phyloP scores from a whole-genome alignment of 2,888 invertebrate species.

The Seladonia tumulorum region DNA sequence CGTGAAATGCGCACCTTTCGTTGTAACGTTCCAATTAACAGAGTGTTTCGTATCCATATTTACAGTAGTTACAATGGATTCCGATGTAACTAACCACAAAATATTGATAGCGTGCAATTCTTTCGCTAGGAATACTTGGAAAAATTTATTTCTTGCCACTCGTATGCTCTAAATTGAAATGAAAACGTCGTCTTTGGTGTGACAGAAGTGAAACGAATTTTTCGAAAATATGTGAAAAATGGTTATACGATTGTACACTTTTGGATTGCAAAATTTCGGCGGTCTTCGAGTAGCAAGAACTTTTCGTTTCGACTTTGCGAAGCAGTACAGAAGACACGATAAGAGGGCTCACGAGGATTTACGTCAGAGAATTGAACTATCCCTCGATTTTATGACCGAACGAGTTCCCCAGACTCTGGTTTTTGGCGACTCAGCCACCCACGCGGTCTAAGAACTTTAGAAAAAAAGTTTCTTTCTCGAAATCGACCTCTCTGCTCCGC shows the following conservation, averaged over 20 bases:
- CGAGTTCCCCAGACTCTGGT: slow-evolving; percentile 14
- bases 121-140: too few species aligned
- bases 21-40: too few species aligned
- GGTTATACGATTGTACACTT: background rate
- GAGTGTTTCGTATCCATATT: background rate
- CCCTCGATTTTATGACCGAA: slow-evolving; percentile 43
- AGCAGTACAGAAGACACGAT: slow-evolving; percentile 33
- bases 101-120: too few species aligned
- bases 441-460: slow-evolving; percentile 3
- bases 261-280: background rate
- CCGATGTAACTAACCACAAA: too few species aligned
- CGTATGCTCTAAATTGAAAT: background rate
- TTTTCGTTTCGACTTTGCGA: slow-evolving; percentile 34
- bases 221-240: background rate
- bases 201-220: background rate
- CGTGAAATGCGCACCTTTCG: too few species aligned
- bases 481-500: background rate
- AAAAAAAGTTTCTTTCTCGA: background rate
- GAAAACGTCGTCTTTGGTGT: background rate
- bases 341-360: slow-evolving; percentile 42
- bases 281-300: background rate
- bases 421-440: slow-evolving; percentile 44
- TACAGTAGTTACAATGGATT: too few species aligned
- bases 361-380: slow-evolving; percentile 50
- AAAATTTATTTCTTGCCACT: too few species aligned